phyloP scores from a whole-genome alignment of 2,113 vertebrate genomes.

The Casuarius casuarius region DNA sequence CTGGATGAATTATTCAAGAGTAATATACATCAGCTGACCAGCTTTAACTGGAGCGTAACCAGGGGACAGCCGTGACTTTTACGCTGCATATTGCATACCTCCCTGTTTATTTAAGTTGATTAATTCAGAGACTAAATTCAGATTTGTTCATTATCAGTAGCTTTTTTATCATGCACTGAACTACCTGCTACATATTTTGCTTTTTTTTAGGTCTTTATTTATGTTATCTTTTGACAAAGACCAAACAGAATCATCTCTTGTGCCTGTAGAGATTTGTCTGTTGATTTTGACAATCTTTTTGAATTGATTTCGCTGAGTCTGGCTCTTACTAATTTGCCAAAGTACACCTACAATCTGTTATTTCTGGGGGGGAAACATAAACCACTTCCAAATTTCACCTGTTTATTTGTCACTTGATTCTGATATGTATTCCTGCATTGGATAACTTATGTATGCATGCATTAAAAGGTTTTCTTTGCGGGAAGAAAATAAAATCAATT shows the following conservation, averaged over 20 bases:
- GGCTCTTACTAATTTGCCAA: neutral
- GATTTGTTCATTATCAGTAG: neutral
- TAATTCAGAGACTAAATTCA: neutral
- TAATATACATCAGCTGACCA: neutral
- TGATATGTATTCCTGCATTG: neutral
- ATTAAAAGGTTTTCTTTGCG: neutral
- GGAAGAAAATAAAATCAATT: neutral
- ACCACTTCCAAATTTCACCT: conserved; percentile 7
- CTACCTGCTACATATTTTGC: neutral
- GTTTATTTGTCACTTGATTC: conserved; percentile 35
- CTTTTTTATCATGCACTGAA: neutral
- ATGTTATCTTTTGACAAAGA: neutral
- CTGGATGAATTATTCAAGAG: neutral
- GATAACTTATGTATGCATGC: neutral
- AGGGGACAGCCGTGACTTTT: neutral
- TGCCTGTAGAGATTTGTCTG: conserved; percentile 11
- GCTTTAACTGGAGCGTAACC: neutral
- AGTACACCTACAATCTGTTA: conserved; percentile 9
- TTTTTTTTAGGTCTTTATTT: neutral
- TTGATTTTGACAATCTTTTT: conserved; percentile 32
- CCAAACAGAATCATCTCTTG: neutral
- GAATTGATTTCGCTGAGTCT: conserved; percentile 37
- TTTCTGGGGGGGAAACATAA: neutral
- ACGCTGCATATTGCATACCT: neutral
- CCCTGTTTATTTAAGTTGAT: neutral